These are phyloP conservation scores for Taphrorychus bicolor DNA, from an alignment of 2,888 invertebrate species.

Conservation along the genomic window DNA sequence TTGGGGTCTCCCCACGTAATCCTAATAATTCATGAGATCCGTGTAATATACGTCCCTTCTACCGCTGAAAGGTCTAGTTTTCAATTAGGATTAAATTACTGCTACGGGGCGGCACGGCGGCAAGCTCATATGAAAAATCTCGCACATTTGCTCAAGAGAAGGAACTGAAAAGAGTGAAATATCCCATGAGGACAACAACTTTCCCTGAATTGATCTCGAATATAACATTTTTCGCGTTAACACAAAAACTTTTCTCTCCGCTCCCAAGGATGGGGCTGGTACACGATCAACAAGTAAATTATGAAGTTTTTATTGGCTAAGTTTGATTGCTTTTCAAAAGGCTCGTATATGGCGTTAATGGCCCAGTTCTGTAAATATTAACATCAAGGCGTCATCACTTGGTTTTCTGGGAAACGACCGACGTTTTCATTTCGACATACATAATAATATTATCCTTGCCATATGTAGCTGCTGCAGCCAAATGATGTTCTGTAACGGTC, in stretches of 20 bases:
- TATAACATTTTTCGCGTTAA: slow-evolving; percentile 2
- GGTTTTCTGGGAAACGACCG: neutral
- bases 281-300: slow-evolving; percentile 35
- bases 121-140: neutral
- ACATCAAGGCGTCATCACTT: neutral
- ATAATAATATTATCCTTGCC: too few relatives aligned
- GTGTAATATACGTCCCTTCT: neutral
- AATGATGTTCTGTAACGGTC: neutral
- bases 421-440: neutral
- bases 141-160: neutral
- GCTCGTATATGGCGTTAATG: neutral
- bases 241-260: slow-evolving; percentile 21
- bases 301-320: slow-evolving; percentile 35
- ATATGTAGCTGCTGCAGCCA: neutral
- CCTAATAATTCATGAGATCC: neutral
- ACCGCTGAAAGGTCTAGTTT: neutral
- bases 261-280: neutral
- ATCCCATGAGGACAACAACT: neutral
- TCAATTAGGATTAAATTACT: neutral
- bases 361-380: neutral
- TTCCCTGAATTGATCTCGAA: neutral
- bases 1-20: neutral
- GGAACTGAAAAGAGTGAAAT: neutral
- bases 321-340: slow-evolving; percentile 28
- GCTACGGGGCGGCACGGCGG: neutral